Evolutionary conservation across 2,113 vertebrate genomes (phyloP).

Genomic region (Mungos mungo): DNA sequence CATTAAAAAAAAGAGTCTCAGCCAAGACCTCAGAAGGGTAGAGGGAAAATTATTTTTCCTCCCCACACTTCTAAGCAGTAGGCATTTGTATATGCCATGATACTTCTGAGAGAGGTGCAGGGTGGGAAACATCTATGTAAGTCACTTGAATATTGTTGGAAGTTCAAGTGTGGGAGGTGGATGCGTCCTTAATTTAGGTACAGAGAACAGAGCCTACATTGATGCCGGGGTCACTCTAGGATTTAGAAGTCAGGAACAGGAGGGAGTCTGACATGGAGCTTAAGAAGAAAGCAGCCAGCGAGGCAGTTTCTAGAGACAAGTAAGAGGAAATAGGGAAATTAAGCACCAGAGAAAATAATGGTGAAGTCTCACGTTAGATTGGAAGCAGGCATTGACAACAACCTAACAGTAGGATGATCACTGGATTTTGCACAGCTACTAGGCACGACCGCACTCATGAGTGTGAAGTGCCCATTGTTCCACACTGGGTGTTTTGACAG

Average conservation of each 20-base stretch:
- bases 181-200: background rate
- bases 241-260: background rate
- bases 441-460: too few relatives aligned
- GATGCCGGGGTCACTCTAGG: background rate
- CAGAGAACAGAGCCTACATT: background rate
- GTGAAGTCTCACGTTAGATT: background rate
- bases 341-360: background rate
- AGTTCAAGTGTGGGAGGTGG: background rate
- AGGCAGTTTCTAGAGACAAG: background rate
- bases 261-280: background rate
- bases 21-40: background rate
- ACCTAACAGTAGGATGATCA: too few relatives aligned
- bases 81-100: background rate
- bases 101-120: background rate
- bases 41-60: background rate
- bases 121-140: background rate
- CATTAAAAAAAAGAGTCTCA: background rate
- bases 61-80: too few relatives aligned
- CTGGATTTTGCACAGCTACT: fast-evolving
- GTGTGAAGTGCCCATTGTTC: fast-evolving
- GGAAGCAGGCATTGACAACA: background rate
- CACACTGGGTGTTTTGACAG: background rate
- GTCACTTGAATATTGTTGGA: background rate
- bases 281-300: background rate
- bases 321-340: background rate